Conservation (phyloP, 2,113 vertebrate genomes). For the Oncorhynchus mykiss region DNA sequence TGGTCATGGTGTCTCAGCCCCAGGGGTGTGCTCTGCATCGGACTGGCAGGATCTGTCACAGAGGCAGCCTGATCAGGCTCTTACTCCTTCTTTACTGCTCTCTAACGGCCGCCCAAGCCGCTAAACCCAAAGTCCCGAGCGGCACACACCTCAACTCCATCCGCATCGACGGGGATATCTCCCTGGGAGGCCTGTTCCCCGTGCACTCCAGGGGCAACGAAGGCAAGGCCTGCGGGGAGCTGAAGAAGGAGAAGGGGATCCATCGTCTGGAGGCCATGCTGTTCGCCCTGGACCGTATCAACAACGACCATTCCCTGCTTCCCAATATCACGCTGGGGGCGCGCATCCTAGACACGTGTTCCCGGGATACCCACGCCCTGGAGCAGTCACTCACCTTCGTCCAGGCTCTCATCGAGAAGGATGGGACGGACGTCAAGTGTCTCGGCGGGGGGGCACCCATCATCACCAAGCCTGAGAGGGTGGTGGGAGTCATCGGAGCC, state of each 20-base stretch:
- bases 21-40: conserved; percentile 33
- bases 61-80: conserved; percentile 39
- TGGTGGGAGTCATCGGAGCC: conserved; percentile 94
- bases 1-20: conserved; percentile 52
- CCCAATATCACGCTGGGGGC: conserved; percentile 97
- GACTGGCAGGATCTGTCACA: conserved; percentile 27
- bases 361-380: conserved; percentile 93
- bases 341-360: conserved; percentile 96
- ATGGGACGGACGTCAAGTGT: conserved; percentile 93
- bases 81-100: conserved; percentile 69
- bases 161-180: conserved; percentile 95
- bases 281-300: conserved; percentile 95
- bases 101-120: conserved; percentile 71
- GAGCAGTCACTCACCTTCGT: conserved; percentile 99
- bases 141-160: conserved; percentile 97
- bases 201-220: conserved; percentile 90
- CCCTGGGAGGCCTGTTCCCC: conserved; percentile 92
- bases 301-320: conserved; percentile 93
- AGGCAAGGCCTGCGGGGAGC: conserved; percentile 92
- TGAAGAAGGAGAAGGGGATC: conserved; percentile 98
- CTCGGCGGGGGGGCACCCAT: conserved; percentile 89
- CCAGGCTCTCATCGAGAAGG: conserved; percentile 96
- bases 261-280: conserved; percentile 98
- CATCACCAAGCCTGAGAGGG: conserved; percentile 93
- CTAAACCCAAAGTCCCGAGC: conserved; percentile 85